Percentiles rank a stretch among this genome's conserved stretches.
Evolutionary conservation across 1,140 invertebrate genomes (phyloP).

Genomic region (Drosophila parvula): DNA sequence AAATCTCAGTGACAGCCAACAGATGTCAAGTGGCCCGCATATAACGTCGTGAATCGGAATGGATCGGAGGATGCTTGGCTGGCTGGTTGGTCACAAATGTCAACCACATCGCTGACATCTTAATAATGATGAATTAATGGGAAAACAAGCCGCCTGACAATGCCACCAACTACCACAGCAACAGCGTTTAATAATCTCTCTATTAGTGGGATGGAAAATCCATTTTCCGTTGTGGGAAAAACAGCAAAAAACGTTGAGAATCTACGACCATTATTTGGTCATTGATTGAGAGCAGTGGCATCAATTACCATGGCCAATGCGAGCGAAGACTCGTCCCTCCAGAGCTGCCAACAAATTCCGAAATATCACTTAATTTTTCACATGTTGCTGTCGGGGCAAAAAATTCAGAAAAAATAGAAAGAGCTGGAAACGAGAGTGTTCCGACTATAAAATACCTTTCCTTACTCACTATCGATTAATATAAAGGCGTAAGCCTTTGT

Average conservation of each 20-base stretch:
- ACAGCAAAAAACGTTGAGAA: conserved; percentile 1
- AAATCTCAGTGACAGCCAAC: conserved; percentile 71
- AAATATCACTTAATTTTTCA: conserved; percentile 83
- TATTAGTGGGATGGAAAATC: conserved; percentile 62
- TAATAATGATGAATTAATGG: conserved; percentile 83
- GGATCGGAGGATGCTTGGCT: conserved; percentile 15
- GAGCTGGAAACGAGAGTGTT: background rate
- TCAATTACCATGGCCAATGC: conserved; percentile 61
- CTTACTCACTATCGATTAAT: background rate
- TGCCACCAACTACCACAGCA: conserved; percentile 46
- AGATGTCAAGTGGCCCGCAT: conserved; percentile 82
- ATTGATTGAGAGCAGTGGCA: conserved; percentile 77
- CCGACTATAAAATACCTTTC: background rate
- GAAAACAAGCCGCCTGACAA: conserved; percentile 73
- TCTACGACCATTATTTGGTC: conserved; percentile 45
- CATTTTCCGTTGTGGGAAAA: conserved; percentile 32
- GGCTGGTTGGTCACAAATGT: conserved; percentile 66
- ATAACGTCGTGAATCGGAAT: conserved; percentile 14
- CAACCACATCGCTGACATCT: conserved; percentile 79
- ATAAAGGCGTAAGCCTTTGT: background rate
- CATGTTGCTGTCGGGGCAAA: conserved; percentile 52
- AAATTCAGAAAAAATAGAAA: background rate
- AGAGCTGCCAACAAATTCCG: conserved; percentile 78
- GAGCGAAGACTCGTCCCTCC: conserved; percentile 17
- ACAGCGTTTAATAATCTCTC: conserved; percentile 75